phyloP scores from a whole-genome alignment of 2,797 vertebrate genomes.

The Gouania willdenowi region DNA sequence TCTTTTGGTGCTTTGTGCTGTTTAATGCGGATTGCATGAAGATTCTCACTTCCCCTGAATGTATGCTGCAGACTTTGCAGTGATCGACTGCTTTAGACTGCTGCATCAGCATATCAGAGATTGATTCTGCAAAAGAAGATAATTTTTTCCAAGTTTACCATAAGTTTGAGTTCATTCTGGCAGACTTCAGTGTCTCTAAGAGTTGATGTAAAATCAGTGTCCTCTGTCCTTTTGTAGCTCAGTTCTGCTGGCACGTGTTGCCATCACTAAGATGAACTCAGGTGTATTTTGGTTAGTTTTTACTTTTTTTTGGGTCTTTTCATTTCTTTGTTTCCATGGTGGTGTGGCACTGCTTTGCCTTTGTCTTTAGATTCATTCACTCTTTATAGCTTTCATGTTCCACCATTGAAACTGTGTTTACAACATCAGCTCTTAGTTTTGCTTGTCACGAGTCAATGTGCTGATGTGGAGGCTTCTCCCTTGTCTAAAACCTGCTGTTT shows the following conservation, averaged over 20 bases:
- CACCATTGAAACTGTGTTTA: slow-evolving; percentile 2
- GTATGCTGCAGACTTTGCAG: too few relatives aligned
- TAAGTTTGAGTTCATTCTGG: background rate
- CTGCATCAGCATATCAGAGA: slow-evolving; percentile 7
- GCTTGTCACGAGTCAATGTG: background rate
- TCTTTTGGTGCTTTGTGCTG: slow-evolving; percentile 33
- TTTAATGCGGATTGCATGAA: slow-evolving; percentile 46
- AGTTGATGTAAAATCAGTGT: too few relatives aligned
- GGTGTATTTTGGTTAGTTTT: background rate
- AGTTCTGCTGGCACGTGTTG: too few relatives aligned
- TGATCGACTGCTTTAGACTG: background rate
- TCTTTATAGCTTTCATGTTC: slow-evolving; percentile 10
- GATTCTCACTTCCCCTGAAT: slow-evolving; percentile 10
- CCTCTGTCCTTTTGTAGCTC: too few relatives aligned
- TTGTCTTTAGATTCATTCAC: slow-evolving; percentile 11
- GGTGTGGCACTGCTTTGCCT: slow-evolving; percentile 11
- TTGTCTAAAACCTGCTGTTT: too few relatives aligned
- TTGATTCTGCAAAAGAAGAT: background rate
- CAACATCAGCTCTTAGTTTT: background rate
- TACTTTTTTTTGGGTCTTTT: slow-evolving; percentile 3
- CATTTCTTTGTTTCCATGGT: background rate
- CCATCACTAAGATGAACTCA: too few relatives aligned
- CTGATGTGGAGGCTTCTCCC: background rate
- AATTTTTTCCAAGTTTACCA: too few relatives aligned
- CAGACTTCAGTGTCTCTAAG: too few relatives aligned